Base-by-base conservation (phyloP, 2,797 vertebrate genomes). In the Triplophysa bombifrons region DNA sequence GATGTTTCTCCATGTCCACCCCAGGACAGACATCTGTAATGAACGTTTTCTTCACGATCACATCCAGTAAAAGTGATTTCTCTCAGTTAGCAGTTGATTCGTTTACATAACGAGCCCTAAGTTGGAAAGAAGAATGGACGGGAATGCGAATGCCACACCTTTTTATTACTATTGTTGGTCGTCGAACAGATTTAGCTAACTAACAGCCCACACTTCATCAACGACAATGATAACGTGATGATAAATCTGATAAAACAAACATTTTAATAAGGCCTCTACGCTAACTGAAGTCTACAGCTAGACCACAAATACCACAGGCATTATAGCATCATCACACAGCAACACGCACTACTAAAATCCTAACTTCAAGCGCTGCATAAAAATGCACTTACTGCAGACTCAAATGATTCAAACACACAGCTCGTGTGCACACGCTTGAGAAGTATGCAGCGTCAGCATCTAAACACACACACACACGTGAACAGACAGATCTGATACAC, bases 361-460 rank as follows among this genome's bases (percentile, higher is more conserved):
- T 27, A 13, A 27, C 22, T 20, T 20, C 55, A 12, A 56, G 58
- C n/a, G 22, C 58, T 63, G 60, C 25, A 63, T 63, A 30, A 63
- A 69, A 58, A 70, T 19, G 66, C 66, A 51, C 22, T 76, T 58
- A 30, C 75, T 61, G 55, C 55, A 60, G 60, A 51, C n/a, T 61
- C 44, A 70, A 61, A 58, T 69, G 41, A 76, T 60, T 76, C 38
- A 50, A 60, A 76, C 51, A 46, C 20, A 0, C 61, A 55, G 63
- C 74, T 65, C 38, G 48, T 38, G 11, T 22, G 50, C 61, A 41
- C 48, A 14, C 30, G 17, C 48, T 27, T 56, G 17, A 55, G 25
- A 41, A n/a, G 64, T 46, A 46, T 76, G 74, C 74, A 58, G 20
- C 46, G 22, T 76, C 74, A 76, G 73, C 73, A 66, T 56, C 74